Conservation (phyloP, 2,888 invertebrate genomes). For the Tromatobia lineatoria region DNA sequence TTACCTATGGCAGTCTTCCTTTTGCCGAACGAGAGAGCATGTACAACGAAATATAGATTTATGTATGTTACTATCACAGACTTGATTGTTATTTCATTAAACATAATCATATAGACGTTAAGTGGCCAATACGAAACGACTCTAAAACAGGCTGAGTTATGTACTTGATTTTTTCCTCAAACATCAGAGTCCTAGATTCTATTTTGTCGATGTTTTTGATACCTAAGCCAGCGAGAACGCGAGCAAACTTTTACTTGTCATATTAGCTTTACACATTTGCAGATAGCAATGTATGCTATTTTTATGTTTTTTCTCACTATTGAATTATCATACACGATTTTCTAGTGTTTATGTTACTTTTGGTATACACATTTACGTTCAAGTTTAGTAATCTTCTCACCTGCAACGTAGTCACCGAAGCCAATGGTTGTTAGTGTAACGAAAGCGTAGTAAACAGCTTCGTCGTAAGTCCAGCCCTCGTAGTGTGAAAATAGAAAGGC, state of each 20-base stretch:
- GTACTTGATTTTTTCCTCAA: conserved; percentile 20
- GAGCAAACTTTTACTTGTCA: not conserved
- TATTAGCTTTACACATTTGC: not conserved
- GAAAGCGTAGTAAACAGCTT: conserved; percentile 95
- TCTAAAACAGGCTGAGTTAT: not conserved
- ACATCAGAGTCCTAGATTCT: conserved; percentile 41
- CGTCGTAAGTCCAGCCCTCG: conserved; percentile 94
- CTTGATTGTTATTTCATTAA: conserved; percentile 35
- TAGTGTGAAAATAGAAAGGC: conserved; percentile 94
- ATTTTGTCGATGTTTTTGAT: not conserved
- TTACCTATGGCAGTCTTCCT: conserved; percentile 84
- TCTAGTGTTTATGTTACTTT: not conserved
- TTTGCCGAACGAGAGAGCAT: conserved; percentile 42
- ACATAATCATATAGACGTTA: conserved; percentile 58
- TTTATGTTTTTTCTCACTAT: not conserved
- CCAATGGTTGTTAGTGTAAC: conserved; percentile 96
- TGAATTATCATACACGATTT: not conserved
- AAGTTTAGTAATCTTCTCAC: conserved; percentile 84
- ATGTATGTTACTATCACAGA: conserved; percentile 26
- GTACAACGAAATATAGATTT: conserved; percentile 43
- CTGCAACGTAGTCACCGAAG: conserved; percentile 97
- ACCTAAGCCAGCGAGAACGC: not conserved
- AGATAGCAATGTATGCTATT: not conserved
- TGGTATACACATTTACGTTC: not conserved
- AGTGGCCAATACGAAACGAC: conserved; percentile 38